Conservation (phyloP, 2,797 vertebrate genomes). For the Esox lucius region DNA sequence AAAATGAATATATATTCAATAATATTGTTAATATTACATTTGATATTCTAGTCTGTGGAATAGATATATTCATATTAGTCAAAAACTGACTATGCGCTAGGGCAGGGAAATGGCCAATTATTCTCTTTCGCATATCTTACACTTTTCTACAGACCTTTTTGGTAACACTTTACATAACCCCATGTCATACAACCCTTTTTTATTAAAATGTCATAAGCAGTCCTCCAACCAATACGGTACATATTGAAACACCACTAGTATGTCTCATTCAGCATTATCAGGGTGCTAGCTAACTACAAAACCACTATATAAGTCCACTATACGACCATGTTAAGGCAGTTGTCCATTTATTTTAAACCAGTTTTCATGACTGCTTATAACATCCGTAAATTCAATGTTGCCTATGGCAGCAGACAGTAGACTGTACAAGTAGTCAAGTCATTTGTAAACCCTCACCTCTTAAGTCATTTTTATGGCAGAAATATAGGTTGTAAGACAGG, state of each 20-base stretch:
- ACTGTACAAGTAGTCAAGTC: no score
- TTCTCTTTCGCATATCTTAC: slow-evolving; percentile 22
- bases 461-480: no score
- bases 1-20: slow-evolving; percentile 58
- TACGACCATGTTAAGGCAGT: slow-evolving; percentile 53
- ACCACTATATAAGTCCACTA: background rate
- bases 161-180: slow-evolving; percentile 37
- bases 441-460: no score
- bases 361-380: slow-evolving; percentile 52
- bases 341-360: slow-evolving; percentile 17
- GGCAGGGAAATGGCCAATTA: slow-evolving; percentile 30
- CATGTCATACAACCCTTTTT: background rate
- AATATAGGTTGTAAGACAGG: no score
- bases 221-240: slow-evolving; percentile 24
- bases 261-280: background rate
- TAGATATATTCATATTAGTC: slow-evolving; percentile 61
- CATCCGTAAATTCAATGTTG: background rate
- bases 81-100: slow-evolving; percentile 43
- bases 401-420: slow-evolving; percentile 46
- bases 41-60: slow-evolving; percentile 62
- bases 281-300: slow-evolving; percentile 2
- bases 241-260: slow-evolving; percentile 7
- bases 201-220: slow-evolving; percentile 37
- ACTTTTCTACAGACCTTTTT: slow-evolving; percentile 57
- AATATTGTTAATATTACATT: slow-evolving; percentile 67